Conservation (phyloP, 2,797 vertebrate species). For the Sebastes matsubarae region DNA sequence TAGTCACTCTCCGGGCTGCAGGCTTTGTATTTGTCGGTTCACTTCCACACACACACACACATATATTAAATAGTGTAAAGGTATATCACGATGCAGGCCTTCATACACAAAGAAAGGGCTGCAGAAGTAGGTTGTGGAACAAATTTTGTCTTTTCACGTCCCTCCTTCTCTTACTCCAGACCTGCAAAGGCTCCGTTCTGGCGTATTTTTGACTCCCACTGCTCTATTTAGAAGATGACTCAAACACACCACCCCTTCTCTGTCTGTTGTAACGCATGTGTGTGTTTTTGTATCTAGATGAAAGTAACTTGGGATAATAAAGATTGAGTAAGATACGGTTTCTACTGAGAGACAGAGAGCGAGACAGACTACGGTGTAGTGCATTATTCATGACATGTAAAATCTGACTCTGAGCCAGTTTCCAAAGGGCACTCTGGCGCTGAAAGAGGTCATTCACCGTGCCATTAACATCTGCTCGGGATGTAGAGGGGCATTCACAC, state of each 20-base stretch:
- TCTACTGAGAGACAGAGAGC: not conserved
- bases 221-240: slow-evolving; percentile 50
- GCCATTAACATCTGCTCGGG: slow-evolving; percentile 55
- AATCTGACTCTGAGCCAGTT: slow-evolving; percentile 42
- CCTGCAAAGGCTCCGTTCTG: slow-evolving; percentile 15
- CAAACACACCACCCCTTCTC: slow-evolving; percentile 44
- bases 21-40: not conserved
- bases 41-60: not conserved
- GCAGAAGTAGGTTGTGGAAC: not conserved
- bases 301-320: not conserved
- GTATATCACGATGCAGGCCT: not conserved
- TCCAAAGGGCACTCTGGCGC: slow-evolving; percentile 41
- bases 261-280: slow-evolving; percentile 29
- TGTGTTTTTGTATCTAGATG: slow-evolving; percentile 22
- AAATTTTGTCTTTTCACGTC: slow-evolving; percentile 20
- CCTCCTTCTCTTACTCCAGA: slow-evolving; percentile 18
- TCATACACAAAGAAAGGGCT: not conserved
- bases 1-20: not conserved
- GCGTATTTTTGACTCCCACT: slow-evolving; percentile 48
- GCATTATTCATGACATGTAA: slow-evolving; percentile 46
- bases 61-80: not conserved
- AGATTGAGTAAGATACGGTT: not conserved
- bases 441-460: slow-evolving; percentile 34
- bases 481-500: slow-evolving; percentile 34
- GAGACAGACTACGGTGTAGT: not conserved